Percentiles rank a stretch among this genome's conserved stretches.
These are phyloP conservation scores for Caenorhabditis uteleia DNA, from an alignment of 2,888 invertebrate genomes.

Conservation along the genomic window DNA sequence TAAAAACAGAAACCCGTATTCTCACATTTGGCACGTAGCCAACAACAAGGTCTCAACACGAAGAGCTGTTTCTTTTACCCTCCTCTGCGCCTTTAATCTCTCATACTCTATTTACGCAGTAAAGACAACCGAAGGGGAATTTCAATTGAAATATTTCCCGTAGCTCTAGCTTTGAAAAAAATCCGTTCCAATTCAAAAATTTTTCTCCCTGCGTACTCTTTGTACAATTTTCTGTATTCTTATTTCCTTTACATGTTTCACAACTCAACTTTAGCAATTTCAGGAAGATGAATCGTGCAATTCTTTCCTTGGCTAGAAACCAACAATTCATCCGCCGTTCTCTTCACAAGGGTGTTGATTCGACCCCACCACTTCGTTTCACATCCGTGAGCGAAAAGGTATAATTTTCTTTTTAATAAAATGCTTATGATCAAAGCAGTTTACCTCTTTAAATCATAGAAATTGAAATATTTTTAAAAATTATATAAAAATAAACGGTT, in stretches of 20 bases:
- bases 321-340: constrained; percentile 45
- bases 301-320: constrained; percentile 43
- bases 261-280: constrained; percentile 1
- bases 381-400: constrained; percentile 52
- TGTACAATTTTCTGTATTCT: neutral
- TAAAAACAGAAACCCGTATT: no score
- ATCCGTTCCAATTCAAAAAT: no score
- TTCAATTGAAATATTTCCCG: no score
- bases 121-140: no score
- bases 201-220: neutral
- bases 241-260: neutral
- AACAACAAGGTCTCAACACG: constrained; percentile 25
- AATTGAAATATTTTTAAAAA: no score
- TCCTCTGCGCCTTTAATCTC: constrained; percentile 36
- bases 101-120: constrained; percentile 3
- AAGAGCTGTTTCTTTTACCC: constrained; percentile 18
- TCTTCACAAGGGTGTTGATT: constrained; percentile 59
- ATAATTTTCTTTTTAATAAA: constrained; percentile 1
- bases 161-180: no score
- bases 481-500: neutral
- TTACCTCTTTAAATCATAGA: no score
- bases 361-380: constrained; percentile 58
- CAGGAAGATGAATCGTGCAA: constrained; percentile 46
- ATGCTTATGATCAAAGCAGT: neutral
- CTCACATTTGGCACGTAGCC: constrained; percentile 38